Evolutionary conservation across 2,888 invertebrate genomes (phyloP), one percentile per base, ranked within the genome.

Genomic region (Ochlodes sylvanus): DNA sequence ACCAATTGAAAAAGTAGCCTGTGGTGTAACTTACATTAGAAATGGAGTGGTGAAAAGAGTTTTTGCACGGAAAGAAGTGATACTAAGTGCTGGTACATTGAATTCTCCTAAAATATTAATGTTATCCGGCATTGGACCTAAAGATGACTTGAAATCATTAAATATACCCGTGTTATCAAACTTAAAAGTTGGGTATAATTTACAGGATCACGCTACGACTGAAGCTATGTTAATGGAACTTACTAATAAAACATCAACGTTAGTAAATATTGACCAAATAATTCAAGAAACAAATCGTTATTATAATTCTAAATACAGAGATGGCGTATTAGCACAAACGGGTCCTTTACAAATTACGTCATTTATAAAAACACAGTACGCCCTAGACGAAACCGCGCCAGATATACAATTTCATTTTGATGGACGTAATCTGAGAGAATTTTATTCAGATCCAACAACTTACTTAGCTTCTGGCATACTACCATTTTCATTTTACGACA

Each of bases 191-290:
- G 97, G 97, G 0, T 88, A 92, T 73, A 97, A 97, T 81, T 86
- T 97, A n/a, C 96, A 96, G 76, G 95, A 97, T 78, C 97, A 97
- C 79, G 91, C 95, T 0, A 95, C 88, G 73, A 95, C 79, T 47
- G 83, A 88, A 71, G 89, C 88, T 19, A 90, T 95, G 69, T 77
- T 95, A 1, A 92, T 95, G 78, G 87, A 87, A 2, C 83, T 95
- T 14, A 86, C 87, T 0, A 94, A 94, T 73, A 82, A 88, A 75
- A 92, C 94, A 0, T 88, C 94, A 0, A 94, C 94, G 0, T 73
- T 83, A 15, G 83, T 90, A 21, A 75, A 72, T 60, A 81, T 80
- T 7, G 78, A 88, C 2, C 76, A 89, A 78, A 73, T 90, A 15
- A 70, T 92, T 9, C 71, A 78, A 17, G 88, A 92, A 77, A 70